A percentile compares a stretch with the other conserved stretches of the same genome.
These are phyloP conservation scores for Leptopilina boulardi DNA, from an alignment of 1,140 invertebrate species.

Conservation along the genomic window DNA sequence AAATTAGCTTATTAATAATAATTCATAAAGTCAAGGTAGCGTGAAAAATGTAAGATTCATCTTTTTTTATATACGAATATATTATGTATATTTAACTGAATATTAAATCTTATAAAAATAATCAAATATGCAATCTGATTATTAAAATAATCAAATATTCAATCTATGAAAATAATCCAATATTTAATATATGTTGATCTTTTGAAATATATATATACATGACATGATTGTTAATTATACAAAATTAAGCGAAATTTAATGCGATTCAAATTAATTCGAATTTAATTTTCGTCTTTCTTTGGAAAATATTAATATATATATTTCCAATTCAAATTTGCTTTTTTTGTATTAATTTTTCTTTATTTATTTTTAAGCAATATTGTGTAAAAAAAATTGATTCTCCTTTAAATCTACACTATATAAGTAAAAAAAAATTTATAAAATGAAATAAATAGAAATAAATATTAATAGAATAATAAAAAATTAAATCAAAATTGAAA, in stretches of 20 bases:
- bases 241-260: neutral
- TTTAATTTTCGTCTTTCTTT: neutral
- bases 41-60: neutral
- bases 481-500: no score
- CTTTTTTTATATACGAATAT: neutral
- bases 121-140: neutral
- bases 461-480: no score
- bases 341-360: no score
- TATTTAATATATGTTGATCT: no score
- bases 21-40: neutral
- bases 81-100: no score
- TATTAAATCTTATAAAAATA: neutral
- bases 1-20: neutral
- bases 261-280: neutral
- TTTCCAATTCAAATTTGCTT: neutral
- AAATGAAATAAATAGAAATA: no score
- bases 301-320: neutral
- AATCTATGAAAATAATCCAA: no score
- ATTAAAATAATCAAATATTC: no score
- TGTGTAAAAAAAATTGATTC: no score
- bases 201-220: neutral
- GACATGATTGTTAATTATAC: neutral
- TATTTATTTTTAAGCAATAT: no score
- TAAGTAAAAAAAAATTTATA: no score
- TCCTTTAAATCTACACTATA: no score